These are phyloP conservation scores for Hippoglossus hippoglossus DNA, from an alignment of 2,797 vertebrate genomes.

Conservation along the genomic window DNA sequence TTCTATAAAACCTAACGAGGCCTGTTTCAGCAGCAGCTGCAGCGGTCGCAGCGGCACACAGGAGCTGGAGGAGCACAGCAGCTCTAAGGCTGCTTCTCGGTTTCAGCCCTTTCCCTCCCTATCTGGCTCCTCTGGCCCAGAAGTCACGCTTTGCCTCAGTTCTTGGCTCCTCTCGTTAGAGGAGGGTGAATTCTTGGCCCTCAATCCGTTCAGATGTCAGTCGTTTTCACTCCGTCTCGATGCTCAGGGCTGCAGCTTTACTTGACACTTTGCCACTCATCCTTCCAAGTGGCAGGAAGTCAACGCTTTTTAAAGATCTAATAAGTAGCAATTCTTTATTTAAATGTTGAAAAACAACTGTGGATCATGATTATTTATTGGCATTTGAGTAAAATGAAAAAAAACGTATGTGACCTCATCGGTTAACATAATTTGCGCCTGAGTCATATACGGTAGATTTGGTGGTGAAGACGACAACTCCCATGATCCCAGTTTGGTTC, in stretches of 20 bases:
- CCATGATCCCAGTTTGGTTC: too few relatives aligned
- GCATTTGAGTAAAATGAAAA: too few relatives aligned
- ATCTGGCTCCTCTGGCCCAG: background rate
- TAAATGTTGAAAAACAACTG: too few relatives aligned
- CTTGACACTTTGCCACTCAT: conserved; percentile 26
- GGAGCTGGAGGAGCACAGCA: conserved; percentile 36
- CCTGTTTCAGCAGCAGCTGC: conserved; percentile 57
- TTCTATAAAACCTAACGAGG: conserved; percentile 76
- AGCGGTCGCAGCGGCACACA: conserved; percentile 26
- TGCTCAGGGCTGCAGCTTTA: conserved; percentile 20
- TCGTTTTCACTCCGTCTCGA: conserved; percentile 16
- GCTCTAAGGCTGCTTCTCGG: conserved; percentile 15
- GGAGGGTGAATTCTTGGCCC: background rate
- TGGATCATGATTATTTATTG: too few relatives aligned
- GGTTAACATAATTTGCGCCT: too few relatives aligned
- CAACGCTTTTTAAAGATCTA: background rate
- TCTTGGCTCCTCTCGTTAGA: background rate
- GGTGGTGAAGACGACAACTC: too few relatives aligned
- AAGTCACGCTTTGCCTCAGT: conserved; percentile 3
- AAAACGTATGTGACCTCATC: too few relatives aligned
- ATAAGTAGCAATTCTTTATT: too few relatives aligned
- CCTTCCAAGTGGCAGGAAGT: conserved; percentile 15
- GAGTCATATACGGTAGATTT: too few relatives aligned
- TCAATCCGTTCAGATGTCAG: conserved; percentile 5
- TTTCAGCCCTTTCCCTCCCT: conserved; percentile 2